Base-by-base conservation (phyloP, 2,797 vertebrate species). In the Xenops minutus region DNA sequence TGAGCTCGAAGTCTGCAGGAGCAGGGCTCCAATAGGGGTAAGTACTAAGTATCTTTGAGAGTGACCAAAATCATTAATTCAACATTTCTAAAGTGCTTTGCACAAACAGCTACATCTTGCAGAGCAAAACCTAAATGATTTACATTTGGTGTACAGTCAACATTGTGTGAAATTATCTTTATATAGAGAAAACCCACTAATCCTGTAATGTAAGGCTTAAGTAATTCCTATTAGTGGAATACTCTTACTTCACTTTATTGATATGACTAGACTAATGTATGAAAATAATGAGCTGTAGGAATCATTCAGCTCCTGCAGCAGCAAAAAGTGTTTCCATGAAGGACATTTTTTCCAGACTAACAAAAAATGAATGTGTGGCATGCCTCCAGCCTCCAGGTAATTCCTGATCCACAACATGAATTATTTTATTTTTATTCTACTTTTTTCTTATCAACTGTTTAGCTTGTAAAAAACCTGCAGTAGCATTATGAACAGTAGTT, bases 311-410 rank as follows among this genome's bases (percentile, higher is more conserved):
- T 90, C 27, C n/a, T 5, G 13, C 26, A 87, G 51, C 14, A 66
- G 77, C 5, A 54, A n/a, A 30, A 55, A 30, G 5, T 72, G 9
- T 89, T 91, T 43, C 18, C 14, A 51, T 8, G 22, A 49, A 88
- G 72, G 49, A 14, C 7, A 59, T 46, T 41, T 92, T 77, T 73
- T 56, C 51, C 41, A 77, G 59, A 78, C 37, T 62, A 49, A 41
- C 8, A 5, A 54, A 34, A 79, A 76, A 48, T 12, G 8, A 80
- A 34, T 1, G 2, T 14, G 7, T 36, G 30, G 14, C 1, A 0
- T 62, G 12, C 36, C n/a, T 87, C n/a, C 54, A 54, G 34, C 41
- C 77, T 58, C 34, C 11, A 4, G 67, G 39, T 78, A 85, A 87
- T 74, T 67, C n/a, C 56, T 62, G 34, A 75, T 58, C 27, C 34